These are phyloP conservation scores for Cotesia chilonis DNA, from an alignment of 1,140 invertebrate species.

Conservation along the genomic window DNA sequence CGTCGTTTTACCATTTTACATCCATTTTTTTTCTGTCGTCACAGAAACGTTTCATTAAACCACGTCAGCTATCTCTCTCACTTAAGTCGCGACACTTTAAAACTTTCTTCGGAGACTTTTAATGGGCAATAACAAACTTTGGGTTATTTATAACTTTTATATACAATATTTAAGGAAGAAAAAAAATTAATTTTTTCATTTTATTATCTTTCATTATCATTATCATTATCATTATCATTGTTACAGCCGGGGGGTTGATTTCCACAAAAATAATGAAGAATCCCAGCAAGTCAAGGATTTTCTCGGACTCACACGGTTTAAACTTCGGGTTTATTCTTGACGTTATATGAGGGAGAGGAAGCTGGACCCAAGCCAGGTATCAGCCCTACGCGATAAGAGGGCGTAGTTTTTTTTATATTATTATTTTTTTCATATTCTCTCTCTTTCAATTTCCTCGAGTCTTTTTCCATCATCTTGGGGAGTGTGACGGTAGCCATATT, in stretches of 20 bases:
- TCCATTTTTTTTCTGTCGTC: slow-evolving; percentile 27
- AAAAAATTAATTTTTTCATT: background rate
- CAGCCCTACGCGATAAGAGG: slow-evolving; percentile 35
- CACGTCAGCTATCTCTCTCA: slow-evolving; percentile 4
- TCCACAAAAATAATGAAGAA: background rate
- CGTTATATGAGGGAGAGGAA: slow-evolving; percentile 30
- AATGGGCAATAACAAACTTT: slow-evolving; percentile 33
- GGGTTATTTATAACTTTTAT: slow-evolving; percentile 11
- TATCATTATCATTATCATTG: background rate
- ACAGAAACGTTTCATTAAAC: slow-evolving; percentile 32
- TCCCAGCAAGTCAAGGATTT: background rate
- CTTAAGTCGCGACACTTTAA: slow-evolving; percentile 29
- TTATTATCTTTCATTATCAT: background rate
- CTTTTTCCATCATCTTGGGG: slow-evolving; percentile 27
- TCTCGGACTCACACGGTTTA: slow-evolving; percentile 9
- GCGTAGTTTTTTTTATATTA: slow-evolving; percentile 31
- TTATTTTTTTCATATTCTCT: slow-evolving; percentile 25
- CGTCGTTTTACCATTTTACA: slow-evolving; percentile 17
- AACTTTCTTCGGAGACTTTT: slow-evolving; percentile 31
- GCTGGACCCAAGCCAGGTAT: slow-evolving; percentile 33
- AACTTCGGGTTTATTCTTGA: slow-evolving; percentile 35
- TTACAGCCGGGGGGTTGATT: background rate
- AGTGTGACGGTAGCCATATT: slow-evolving; percentile 45
- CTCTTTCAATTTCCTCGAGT: slow-evolving; percentile 14
- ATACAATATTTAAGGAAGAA: background rate